phyloP scores from a whole-genome alignment of 2,888 invertebrate species.

The Phengaris alcon region DNA sequence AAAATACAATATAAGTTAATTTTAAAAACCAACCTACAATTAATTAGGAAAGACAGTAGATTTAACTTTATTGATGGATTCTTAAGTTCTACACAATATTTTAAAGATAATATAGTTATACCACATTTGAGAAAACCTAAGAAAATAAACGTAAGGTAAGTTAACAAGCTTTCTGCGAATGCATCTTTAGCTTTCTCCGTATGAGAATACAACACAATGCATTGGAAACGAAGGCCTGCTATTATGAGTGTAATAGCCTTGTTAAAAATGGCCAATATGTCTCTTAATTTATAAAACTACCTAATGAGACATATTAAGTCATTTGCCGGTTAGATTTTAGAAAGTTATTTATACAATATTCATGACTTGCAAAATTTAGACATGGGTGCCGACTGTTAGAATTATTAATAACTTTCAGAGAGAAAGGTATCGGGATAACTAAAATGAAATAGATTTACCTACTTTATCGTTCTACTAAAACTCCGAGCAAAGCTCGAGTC shows the following conservation, averaged over 20 bases:
- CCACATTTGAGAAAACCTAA: constrained; percentile 20
- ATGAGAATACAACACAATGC: constrained; percentile 44
- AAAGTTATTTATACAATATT: constrained; percentile 19
- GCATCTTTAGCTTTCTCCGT: constrained; percentile 42
- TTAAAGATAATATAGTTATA: background rate
- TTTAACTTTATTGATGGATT: background rate
- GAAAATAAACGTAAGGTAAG: constrained; percentile 29
- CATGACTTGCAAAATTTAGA: constrained; percentile 13
- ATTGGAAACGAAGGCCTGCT: constrained; percentile 33
- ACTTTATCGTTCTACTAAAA: background rate
- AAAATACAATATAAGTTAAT: no score
- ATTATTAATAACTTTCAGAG: constrained; percentile 12
- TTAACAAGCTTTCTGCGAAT: constrained; percentile 38
- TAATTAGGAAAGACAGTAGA: no score
- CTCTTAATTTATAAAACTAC: constrained; percentile 22
- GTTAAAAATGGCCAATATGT: constrained; percentile 25
- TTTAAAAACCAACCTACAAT: no score
- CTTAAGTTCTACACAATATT: background rate
- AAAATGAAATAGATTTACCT: background rate
- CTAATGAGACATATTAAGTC: constrained; percentile 23
- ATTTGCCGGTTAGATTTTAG: background rate
- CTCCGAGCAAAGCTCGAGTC: no score
- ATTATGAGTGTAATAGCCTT: constrained; percentile 27
- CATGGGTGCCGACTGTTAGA: background rate
- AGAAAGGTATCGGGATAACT: background rate